Base-by-base conservation (phyloP, 2,888 invertebrate species). In the Ectemnius continuus region DNA sequence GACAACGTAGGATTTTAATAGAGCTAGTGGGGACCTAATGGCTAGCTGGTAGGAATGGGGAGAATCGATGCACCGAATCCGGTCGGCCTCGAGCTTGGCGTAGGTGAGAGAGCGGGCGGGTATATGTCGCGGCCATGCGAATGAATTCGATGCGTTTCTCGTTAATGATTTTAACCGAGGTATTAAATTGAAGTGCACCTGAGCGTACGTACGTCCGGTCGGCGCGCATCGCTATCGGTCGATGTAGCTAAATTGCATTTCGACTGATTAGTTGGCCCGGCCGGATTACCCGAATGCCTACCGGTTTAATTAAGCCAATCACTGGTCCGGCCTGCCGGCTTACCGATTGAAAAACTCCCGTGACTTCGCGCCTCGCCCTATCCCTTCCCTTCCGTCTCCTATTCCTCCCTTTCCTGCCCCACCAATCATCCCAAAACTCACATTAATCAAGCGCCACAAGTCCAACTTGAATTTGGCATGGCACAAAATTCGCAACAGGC, bases 171-270 rank as follows among this genome's bases (percentile, higher is more conserved):
- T 86, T 84, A 87, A 87, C 86, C 86, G 86, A 88, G 83, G 84
- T 84, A 87, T 86, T 84, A 85, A 88, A 88, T 87, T 87, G 86
- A 77, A 85, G 85, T 81, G 85, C 85, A 87, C 83, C 86, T 87
- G 87, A 85, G 83, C 86, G 84, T 84, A 86, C 83, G 85, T 87
- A 82, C 84, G 84, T 52, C 52, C 52, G 52, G 52, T 5, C 52
- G n/a, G 16, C n/a, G 83, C 84, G 84, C 85, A 83, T 85, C 80
- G 84, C 84, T 85, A 81, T 84, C 85, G 87, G 84, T 86, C 85
- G 84, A 86, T 85, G 86, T 86, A 86, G 84, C 87, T 89, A 89
- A 90, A 90, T 90, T 90, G 88, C 88, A 89, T 90, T 89, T 86
- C 80, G 82, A 86, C 86, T 88, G 87, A 90, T 90, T 89, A 89